phyloP scores from a whole-genome alignment of 2,888 invertebrate species.

The Drosophila subsilvestris region DNA sequence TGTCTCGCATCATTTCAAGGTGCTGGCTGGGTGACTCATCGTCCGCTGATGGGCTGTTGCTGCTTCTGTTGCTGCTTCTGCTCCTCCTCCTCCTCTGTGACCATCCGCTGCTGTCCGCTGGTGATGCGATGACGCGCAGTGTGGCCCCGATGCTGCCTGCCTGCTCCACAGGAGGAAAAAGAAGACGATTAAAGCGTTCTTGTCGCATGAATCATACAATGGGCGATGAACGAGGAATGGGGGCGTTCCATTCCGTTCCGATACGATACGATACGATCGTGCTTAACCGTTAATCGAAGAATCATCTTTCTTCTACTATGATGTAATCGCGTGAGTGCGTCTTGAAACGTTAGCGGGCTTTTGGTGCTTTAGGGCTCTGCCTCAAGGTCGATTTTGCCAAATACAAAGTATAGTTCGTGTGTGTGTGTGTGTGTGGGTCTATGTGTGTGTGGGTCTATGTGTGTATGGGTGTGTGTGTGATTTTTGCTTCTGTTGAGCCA shows the following conservation, averaged over 20 bases:
- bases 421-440: constrained; percentile 4
- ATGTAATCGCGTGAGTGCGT: constrained; percentile 13
- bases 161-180: constrained; percentile 1
- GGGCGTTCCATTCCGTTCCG: constrained; percentile 2
- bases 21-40: background rate
- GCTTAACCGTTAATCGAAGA: constrained; percentile 29
- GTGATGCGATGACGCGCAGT: background rate
- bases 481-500: constrained; percentile 1
- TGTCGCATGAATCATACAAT: constrained; percentile 32
- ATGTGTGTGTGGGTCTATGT: background rate
- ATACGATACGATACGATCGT: constrained; percentile 2
- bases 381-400: background rate
- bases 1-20: background rate
- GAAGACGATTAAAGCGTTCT: constrained; percentile 25
- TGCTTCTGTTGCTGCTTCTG: no score
- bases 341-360: background rate
- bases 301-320: constrained; percentile 10
- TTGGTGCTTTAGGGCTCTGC: background rate
- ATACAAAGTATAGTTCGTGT: background rate
- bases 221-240: background rate
- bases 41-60: background rate
- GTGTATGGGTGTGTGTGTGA: background rate
- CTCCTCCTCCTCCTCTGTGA: background rate
- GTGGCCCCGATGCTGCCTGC: background rate
- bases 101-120: background rate